Evolutionary conservation across 1,140 invertebrate genomes (phyloP), one percentile per base, ranked within the genome.

Genomic region (Drosophila nannoptera): DNA sequence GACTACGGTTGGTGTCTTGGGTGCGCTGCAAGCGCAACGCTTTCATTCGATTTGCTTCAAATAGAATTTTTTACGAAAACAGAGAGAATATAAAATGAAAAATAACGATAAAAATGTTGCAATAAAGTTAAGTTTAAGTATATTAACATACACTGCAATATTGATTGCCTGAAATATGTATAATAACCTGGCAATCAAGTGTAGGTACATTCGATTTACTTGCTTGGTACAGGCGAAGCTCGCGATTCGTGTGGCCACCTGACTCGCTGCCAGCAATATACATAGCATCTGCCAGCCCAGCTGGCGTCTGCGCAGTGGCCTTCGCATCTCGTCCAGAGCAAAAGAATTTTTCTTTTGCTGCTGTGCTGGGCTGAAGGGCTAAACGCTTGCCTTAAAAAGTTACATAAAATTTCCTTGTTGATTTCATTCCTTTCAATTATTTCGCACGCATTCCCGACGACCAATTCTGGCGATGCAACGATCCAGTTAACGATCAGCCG

Each of bases 361-460:
- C 65, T 66, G 68, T 43, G 63, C 31, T 31, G 22, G 50, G 67
- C 68, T 70, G 62, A 56, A 43, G 54, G 49, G 48, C 62, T 59
- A 48, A 59, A 59, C 48, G 40, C 46, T 49, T 65, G 60, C 29
- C 40, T 12, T 43, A 9, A 38, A 56, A 59, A 33, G 62, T 70
- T 70, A 70, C 68, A 70, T 70, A 70, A 70, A 69, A 58, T 70
- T 70, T 54, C 48, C 52, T 42, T 65, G 40, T 45, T 55, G 33
- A 43, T 55, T 66, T 70, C 42, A 35, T 45, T 46, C 9, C 29
- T 49, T 38, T 38, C 40, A 43, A 48, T 35, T 36, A 48, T 56
- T 38, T 35, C 7, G 36, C 59, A 45, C 8, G 14, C 22, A 50
- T 50, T 50, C 32, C n/a, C 7, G 42, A 9, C 12, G 7, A 35